Evolutionary conservation across 2,888 invertebrate genomes (phyloP).

Genomic region (Nomada hirtipes): DNA sequence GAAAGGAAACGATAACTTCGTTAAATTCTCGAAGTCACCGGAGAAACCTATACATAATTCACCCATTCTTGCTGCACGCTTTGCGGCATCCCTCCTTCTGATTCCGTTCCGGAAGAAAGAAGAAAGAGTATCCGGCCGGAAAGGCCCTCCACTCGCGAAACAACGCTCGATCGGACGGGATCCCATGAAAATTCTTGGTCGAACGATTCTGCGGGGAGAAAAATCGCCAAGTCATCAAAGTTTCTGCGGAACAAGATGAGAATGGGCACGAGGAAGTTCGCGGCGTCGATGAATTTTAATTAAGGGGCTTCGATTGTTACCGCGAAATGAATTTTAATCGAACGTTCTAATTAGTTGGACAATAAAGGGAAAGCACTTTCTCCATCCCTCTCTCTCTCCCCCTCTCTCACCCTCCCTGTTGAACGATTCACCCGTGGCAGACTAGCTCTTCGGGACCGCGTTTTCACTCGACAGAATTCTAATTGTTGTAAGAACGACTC

Average conservation of each 20-base stretch:
- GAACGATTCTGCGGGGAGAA: slow-evolving; percentile 8
- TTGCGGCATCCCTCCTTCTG: neutral
- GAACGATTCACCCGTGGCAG: slow-evolving; percentile 20
- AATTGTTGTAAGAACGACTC: slow-evolving; percentile 65
- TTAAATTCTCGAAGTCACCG: slow-evolving; percentile 51
- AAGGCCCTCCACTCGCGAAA: slow-evolving; percentile 17
- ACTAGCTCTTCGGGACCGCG: slow-evolving; percentile 13
- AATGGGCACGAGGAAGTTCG: slow-evolving; percentile 18
- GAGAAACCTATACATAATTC: slow-evolving; percentile 38
- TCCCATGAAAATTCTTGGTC: slow-evolving; percentile 35
- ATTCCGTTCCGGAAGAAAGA: slow-evolving; percentile 7
- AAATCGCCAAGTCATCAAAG: slow-evolving; percentile 56
- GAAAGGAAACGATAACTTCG: slow-evolving; percentile 52
- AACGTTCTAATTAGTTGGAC: slow-evolving; percentile 71
- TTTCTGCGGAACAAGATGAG: slow-evolving; percentile 26
- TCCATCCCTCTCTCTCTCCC: neutral
- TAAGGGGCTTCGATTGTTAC: slow-evolving; percentile 68
- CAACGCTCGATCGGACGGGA: slow-evolving; percentile 6
- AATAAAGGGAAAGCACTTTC: slow-evolving; percentile 46
- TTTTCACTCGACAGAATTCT: slow-evolving; percentile 60
- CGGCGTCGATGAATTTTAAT: slow-evolving; percentile 75
- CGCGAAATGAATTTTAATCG: slow-evolving; percentile 70
- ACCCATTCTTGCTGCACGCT: neutral
- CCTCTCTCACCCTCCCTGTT: neutral
- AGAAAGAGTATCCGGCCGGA: neutral